Percentiles rank a stretch among this genome's conserved stretches.
phyloP scores from a whole-genome alignment of 2,797 vertebrate genomes.

The Strix occidentalis region DNA sequence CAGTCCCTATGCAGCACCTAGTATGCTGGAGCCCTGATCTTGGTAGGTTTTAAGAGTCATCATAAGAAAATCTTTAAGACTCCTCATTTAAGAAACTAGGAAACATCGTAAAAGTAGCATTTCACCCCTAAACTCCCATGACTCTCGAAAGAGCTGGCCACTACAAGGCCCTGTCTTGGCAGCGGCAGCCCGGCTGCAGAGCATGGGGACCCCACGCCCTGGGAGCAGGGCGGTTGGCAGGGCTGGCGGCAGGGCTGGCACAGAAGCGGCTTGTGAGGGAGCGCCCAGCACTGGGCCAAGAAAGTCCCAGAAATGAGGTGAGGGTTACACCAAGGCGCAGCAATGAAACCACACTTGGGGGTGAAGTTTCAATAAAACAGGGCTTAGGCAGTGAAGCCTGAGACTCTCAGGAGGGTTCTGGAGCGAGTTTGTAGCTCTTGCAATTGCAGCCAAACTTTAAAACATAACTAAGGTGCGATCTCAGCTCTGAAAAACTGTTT shows the following conservation, averaged over 20 bases:
- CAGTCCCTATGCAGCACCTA: accelerated
- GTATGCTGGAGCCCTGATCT: background rate
- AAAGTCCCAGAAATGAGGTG: no score
- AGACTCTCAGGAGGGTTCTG: background rate
- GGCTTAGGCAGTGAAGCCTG: accelerated
- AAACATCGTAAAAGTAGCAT: background rate
- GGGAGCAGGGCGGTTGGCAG: no score
- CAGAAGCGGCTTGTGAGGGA: no score
- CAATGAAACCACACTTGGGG: no score
- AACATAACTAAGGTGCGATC: background rate
- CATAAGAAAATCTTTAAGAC: background rate
- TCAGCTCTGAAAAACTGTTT: background rate
- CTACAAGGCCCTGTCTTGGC: no score
- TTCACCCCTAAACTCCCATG: background rate
- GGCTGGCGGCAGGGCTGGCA: no score
- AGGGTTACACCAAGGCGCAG: background rate
- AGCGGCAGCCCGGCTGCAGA: background rate
- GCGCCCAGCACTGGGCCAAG: no score
- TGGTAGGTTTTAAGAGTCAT: background rate
- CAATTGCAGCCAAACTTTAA: background rate
- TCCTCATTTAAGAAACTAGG: background rate
- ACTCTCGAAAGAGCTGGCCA: background rate
- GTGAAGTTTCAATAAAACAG: no score
- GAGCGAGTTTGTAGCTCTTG: background rate
- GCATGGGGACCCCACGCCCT: background rate